Base-by-base conservation (phyloP, 2,797 vertebrate species). In the Tolypeutes matacus region DNA sequence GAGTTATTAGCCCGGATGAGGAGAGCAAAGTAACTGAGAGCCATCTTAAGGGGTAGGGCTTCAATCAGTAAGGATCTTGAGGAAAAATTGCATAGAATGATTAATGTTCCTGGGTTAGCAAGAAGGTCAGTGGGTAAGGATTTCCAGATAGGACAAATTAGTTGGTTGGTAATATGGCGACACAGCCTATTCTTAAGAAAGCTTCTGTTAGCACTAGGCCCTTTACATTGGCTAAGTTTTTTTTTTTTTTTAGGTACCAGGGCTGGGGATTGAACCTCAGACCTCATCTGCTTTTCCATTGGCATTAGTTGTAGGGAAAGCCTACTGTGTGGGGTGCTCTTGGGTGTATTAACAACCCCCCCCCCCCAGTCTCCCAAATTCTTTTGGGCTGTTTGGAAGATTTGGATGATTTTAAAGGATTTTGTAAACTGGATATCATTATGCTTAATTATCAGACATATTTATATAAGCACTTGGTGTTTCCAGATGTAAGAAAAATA, bases 211-310 rank as follows among this genome's bases (percentile, higher is more conserved):
- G 77, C 53, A 39, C 21, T 39, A 10, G 46, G 29, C 25, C 49
- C 17, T 83, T 93, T 31, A 42, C 42, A 15, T 9, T n/a, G 60
- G 31, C n/a, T 80, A 80, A 75, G 36, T 77, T 93, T 58, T 89
- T 86, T 84, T 81, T 91, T 73, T 73, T 94, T 76, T 87, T 67
- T 75, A 64, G 58, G 34, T 89, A n/a, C 34, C 36, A 60, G 31
- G 1, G n/a, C 12, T 64, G 75, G 31, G 75, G 46, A 90, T 0
- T 2, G 34, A 69, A 73, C 58, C 49, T 87, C 34, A 89, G 23
- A 67, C 73, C 60, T 85, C 72, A 65, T 39, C n/a, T 58, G 46
- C 8, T 8, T 60, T 73, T 95, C 83, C 88, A 1, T 2, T 83
- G 58, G 69, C 25, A 23, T 5, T 7, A 58, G 72, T 64, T 7